These are phyloP conservation scores for Mimumesa dahlbomi DNA, from an alignment of 2,888 invertebrate genomes.

Conservation along the genomic window DNA sequence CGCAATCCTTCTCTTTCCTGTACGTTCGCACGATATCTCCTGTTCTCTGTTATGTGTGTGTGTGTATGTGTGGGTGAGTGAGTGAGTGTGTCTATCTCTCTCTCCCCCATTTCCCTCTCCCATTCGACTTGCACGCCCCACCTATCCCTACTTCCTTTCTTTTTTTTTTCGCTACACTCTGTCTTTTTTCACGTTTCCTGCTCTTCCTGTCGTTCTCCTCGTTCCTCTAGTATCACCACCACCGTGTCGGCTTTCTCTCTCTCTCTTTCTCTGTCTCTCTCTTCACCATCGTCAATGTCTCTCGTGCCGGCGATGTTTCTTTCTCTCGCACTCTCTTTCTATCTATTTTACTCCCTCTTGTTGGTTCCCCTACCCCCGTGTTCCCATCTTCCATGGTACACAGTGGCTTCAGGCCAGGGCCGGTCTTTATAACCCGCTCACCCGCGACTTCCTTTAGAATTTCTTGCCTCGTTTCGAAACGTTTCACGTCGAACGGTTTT, in stretches of 20 bases:
- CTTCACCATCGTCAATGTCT: slow-evolving; percentile 10
- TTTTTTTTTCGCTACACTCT: slow-evolving; percentile 2
- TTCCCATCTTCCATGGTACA: too few relatives aligned
- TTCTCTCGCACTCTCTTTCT: slow-evolving; percentile 5
- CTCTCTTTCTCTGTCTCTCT: slow-evolving; percentile 9
- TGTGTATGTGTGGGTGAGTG: too few relatives aligned
- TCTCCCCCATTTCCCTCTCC: neutral
- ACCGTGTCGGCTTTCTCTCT: neutral
- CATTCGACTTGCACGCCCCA: neutral
- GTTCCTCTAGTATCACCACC: neutral
- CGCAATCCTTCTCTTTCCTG: neutral
- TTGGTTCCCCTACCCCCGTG: slow-evolving; percentile 10
- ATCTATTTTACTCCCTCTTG: slow-evolving; percentile 21
- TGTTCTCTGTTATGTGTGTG: too few relatives aligned
- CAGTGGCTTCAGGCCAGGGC: slow-evolving; percentile 47
- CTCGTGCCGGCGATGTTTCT: neutral
- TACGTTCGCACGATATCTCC: too few relatives aligned
- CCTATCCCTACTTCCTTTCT: too few relatives aligned
- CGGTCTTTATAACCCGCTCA: slow-evolving; percentile 41
- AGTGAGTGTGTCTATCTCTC: too few relatives aligned
- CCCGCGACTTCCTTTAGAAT: slow-evolving; percentile 48
- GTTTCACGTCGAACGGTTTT: slow-evolving; percentile 26
- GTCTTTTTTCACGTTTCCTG: neutral
- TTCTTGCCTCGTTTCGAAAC: slow-evolving; percentile 28
- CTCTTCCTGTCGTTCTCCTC: neutral